Conservation (phyloP, 2,888 invertebrate species). For the Drosophila seclusa region DNA sequence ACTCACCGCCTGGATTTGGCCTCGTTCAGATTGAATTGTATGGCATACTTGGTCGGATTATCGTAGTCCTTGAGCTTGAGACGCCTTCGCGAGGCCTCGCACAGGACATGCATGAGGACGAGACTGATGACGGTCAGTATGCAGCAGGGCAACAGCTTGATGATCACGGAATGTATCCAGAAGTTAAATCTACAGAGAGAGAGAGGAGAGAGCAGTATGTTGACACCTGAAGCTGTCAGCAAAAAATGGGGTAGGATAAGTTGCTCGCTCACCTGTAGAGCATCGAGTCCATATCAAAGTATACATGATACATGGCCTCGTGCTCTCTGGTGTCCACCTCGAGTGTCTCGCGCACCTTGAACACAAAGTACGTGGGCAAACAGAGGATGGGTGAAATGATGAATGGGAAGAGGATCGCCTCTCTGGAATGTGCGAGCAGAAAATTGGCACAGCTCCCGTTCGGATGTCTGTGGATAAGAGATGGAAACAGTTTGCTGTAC, state of each 20-base stretch:
- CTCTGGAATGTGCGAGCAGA: conserved; percentile 90
- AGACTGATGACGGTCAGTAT: conserved; percentile 89
- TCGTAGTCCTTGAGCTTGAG: conserved; percentile 89
- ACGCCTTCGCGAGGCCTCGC: conserved; percentile 91
- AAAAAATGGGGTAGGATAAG: neutral
- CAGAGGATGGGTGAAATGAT: conserved; percentile 92
- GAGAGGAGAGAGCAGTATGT: neutral
- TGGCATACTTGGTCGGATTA: conserved; percentile 85
- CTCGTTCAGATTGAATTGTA: conserved; percentile 70
- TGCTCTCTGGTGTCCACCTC: conserved; percentile 77
- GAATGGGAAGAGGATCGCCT: conserved; percentile 91
- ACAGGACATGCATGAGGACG: conserved; percentile 88
- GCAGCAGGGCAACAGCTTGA: conserved; percentile 91
- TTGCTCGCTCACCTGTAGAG: conserved; percentile 80
- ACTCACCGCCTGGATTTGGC: conserved; percentile 64
- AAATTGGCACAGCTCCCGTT: conserved; percentile 91
- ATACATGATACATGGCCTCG: conserved; percentile 80
- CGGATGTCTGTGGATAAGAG: conserved; percentile 88
- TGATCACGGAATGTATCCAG: conserved; percentile 91
- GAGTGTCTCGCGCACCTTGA: conserved; percentile 86
- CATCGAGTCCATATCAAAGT: conserved; percentile 81
- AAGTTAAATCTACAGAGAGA: conserved; percentile 86
- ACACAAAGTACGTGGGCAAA: conserved; percentile 92
- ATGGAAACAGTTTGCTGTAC: conserved; percentile 74
- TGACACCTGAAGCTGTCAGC: neutral